phyloP scores from a whole-genome alignment of 2,888 invertebrate species.

The Maniola hyperantus region DNA sequence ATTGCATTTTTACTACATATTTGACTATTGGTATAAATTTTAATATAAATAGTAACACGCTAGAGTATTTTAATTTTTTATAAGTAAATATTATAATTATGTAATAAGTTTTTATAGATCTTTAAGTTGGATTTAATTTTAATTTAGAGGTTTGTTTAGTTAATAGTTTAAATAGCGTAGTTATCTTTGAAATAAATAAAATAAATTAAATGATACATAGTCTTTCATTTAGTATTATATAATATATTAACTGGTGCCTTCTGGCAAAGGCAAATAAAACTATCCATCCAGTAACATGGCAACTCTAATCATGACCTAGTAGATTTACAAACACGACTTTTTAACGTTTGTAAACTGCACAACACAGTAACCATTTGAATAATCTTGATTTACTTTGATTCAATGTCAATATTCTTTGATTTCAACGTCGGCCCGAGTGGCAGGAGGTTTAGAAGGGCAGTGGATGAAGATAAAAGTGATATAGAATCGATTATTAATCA shows the following conservation, averaged over 20 bases:
- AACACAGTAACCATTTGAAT: background rate
- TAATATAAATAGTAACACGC: background rate
- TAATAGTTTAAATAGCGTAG: too few species aligned
- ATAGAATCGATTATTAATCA: constrained; percentile 55
- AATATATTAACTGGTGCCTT: too few species aligned
- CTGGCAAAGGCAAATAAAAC: too few species aligned
- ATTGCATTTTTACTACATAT: constrained; percentile 12
- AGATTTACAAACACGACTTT: constrained; percentile 43
- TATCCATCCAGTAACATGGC: too few species aligned
- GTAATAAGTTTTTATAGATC: constrained; percentile 25
- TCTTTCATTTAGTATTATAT: too few species aligned
- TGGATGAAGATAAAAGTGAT: constrained; percentile 64
- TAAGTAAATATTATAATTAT: constrained; percentile 30
- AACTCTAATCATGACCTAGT: constrained; percentile 46
- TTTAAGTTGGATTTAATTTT: constrained; percentile 31
- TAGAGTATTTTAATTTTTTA: too few species aligned
- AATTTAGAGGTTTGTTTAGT: constrained; percentile 23
- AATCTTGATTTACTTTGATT: background rate
- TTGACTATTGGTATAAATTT: background rate
- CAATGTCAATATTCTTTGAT: constrained; percentile 75
- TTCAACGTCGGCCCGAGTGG: constrained; percentile 59
- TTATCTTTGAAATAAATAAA: too few species aligned
- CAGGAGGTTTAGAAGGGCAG: constrained; percentile 64
- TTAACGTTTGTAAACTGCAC: background rate
- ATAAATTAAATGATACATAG: too few species aligned